phyloP scores from a whole-genome alignment of 1,140 invertebrate genomes.

The Bombus haemorrhoidalis region DNA sequence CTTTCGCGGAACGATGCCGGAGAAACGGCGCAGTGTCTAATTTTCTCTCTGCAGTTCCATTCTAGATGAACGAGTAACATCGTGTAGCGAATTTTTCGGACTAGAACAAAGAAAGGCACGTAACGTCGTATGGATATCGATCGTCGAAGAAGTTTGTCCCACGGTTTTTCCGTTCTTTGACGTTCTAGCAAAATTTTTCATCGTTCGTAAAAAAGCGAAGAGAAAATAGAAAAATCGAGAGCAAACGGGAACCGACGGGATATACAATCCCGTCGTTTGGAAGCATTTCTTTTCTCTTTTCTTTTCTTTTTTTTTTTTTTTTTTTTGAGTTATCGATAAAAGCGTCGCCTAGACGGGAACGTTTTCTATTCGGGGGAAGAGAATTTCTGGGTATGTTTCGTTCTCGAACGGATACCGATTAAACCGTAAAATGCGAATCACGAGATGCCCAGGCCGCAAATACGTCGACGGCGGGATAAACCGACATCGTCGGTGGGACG shows the following conservation, averaged over 20 bases:
- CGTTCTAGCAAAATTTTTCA: neutral
- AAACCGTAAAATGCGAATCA: slow-evolving; percentile 64
- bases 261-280: neutral
- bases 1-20: neutral
- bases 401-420: slow-evolving; percentile 50
- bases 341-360: neutral
- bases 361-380: neutral
- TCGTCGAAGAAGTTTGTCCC: neutral
- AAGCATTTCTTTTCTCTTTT: neutral
- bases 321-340: neutral
- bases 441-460: slow-evolving; percentile 60
- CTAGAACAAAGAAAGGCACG: neutral
- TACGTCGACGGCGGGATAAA: slow-evolving; percentile 63
- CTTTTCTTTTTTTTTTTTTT: neutral
- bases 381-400: slow-evolving; percentile 6
- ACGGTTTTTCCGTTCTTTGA: neutral
- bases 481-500: slow-evolving; percentile 57
- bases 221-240: too few species aligned
- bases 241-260: neutral
- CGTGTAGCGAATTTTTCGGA: neutral
- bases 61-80: neutral
- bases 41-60: too few species aligned
- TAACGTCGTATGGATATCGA: neutral
- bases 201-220: neutral
- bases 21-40: slow-evolving; percentile 13